These are phyloP conservation scores for Alloplasta piceator DNA, from an alignment of 2,888 invertebrate species.

Conservation along the genomic window DNA sequence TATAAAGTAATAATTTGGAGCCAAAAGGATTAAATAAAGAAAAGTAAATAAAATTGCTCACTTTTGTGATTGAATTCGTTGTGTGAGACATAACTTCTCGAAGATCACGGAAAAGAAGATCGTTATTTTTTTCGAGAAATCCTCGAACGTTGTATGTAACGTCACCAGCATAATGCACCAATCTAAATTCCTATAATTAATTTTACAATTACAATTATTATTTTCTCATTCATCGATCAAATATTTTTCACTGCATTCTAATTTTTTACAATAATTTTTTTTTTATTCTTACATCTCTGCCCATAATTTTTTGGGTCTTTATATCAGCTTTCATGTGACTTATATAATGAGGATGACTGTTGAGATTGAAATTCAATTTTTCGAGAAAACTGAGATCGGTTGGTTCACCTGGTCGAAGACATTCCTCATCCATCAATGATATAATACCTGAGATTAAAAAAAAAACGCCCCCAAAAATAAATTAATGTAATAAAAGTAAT, in stretches of 20 bases:
- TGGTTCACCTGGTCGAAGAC: slow-evolving; percentile 94
- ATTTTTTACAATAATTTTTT: background rate
- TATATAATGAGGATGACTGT: slow-evolving; percentile 92
- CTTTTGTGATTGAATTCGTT: slow-evolving; percentile 87
- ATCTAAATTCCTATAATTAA: slow-evolving; percentile 90
- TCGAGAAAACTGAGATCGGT: slow-evolving; percentile 92
- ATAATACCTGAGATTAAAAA: slow-evolving; percentile 88
- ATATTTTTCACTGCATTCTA: background rate
- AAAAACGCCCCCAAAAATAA: background rate
- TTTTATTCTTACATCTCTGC: slow-evolving; percentile 88
- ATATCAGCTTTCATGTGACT: slow-evolving; percentile 92
- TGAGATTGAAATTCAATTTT: slow-evolving; percentile 90
- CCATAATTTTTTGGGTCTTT: slow-evolving; percentile 93
- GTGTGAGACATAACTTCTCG: slow-evolving; percentile 92
- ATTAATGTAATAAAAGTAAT: no score
- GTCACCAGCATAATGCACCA: slow-evolving; percentile 96
- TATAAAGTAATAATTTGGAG: no score
- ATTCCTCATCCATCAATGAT: slow-evolving; percentile 95
- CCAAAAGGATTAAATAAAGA: background rate
- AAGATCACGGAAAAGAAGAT: slow-evolving; percentile 94
- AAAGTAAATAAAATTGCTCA: slow-evolving; percentile 62
- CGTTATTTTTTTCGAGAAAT: slow-evolving; percentile 97
- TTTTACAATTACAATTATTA: slow-evolving; percentile 2
- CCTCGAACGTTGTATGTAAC: slow-evolving; percentile 95
- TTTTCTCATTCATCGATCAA: no score